Base-by-base conservation (phyloP, 1,140 invertebrate species). In the Dendrolimus punctatus region DNA sequence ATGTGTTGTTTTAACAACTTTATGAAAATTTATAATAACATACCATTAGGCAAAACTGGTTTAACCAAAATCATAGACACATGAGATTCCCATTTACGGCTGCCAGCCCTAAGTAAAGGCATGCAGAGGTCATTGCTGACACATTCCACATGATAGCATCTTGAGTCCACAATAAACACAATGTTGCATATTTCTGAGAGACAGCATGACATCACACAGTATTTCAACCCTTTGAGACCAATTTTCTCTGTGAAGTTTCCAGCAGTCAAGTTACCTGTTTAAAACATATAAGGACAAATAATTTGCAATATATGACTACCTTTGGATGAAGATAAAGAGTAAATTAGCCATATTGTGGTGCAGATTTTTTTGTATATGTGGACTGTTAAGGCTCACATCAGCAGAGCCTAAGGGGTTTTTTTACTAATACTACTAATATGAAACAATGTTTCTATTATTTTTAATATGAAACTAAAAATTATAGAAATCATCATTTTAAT, bases 81-180 rank as follows among this genome's bases (percentile, higher is more conserved):
- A 86, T 91, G 90, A 23, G 85, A 77, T 5, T 88, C 80, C 58
- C 84, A 81, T 54, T 89, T 89, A 8, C 82, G 69, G 41, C 89
- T 80, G 51, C 91, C 90, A 10, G 85, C 64, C 61, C 90, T 87
- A 45, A 88, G 82, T 10, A 93, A 77, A 52, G 93, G 93, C 61
- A 92, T 58, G 68, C 94, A 96, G 44, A 91, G 73, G 68, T 93
- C 90, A 75, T 93, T 90, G 69, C 82, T 92, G 37, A 84, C 85
- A 81, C 94, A 95, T 53, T 91, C 88, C 7, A 95, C 90, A 83
- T 93, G 92, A 71, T 91, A 96, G 76, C 95, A 96, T 49, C 91
- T 92, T 10, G 83, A 78, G 62, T 95, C 91, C 55, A 91, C 91
- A 72, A 94, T 92, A 67, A 96, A 92, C 5, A 92, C 94, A 58